These are phyloP conservation scores for Conchocele bisecta DNA, from an alignment of 2,888 invertebrate species.

Conservation along the genomic window DNA sequence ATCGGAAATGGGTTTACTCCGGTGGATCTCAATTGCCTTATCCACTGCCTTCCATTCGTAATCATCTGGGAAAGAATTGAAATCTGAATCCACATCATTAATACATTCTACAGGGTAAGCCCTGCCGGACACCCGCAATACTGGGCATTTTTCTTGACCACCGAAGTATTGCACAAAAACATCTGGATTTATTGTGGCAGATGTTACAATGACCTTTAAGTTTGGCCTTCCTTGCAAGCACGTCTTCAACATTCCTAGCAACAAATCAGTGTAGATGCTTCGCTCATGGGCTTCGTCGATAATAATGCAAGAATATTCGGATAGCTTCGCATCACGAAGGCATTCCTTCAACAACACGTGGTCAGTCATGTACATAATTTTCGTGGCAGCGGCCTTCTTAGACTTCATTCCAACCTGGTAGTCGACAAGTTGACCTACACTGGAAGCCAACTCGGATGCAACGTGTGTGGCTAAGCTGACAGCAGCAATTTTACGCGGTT, in stretches of 20 bases:
- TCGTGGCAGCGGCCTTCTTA: constrained; percentile 63
- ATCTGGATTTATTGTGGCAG: constrained; percentile 81
- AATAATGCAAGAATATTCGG: constrained; percentile 73
- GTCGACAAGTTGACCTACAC: constrained; percentile 75
- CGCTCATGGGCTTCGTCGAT: constrained; percentile 83
- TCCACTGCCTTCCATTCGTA: constrained; percentile 71
- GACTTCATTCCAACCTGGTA: constrained; percentile 75
- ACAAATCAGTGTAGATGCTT: constrained; percentile 81
- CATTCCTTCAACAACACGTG: constrained; percentile 80
- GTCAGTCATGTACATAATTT: constrained; percentile 81
- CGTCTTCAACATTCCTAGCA: constrained; percentile 80
- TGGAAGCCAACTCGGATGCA: constrained; percentile 74
- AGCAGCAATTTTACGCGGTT: constrained; percentile 83
- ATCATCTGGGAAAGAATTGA: constrained; percentile 53
- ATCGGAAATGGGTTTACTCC: constrained; percentile 41
- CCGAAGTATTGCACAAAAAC: constrained; percentile 79
- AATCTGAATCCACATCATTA: constrained; percentile 59
- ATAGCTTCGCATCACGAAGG: constrained; percentile 70
- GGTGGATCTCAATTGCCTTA: constrained; percentile 75
- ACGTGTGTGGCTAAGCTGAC: constrained; percentile 80
- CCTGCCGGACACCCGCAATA: constrained; percentile 78
- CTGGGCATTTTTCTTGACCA: constrained; percentile 58
- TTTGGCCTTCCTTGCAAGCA: constrained; percentile 71
- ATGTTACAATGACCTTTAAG: constrained; percentile 80
- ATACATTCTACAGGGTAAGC: constrained; percentile 80